Conservation (phyloP, 2,113 vertebrate genomes). For the Indicator indicator region DNA sequence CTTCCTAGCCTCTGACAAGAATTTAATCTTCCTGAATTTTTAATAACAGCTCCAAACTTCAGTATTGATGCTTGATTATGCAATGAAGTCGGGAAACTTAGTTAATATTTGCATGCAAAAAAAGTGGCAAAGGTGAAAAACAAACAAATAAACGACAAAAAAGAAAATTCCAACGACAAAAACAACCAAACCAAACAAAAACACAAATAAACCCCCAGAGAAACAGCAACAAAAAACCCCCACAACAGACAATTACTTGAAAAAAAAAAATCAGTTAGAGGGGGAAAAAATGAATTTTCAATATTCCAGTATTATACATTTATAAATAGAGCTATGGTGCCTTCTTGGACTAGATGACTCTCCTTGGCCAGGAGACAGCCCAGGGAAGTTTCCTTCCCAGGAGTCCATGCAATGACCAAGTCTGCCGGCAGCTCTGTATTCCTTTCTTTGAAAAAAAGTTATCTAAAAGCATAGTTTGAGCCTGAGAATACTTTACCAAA, state of each 20-base stretch:
- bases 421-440: neutral
- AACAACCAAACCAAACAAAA: too few species aligned
- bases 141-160: too few species aligned
- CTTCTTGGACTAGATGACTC: neutral
- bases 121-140: neutral
- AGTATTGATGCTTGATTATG: neutral
- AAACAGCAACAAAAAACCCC: too few species aligned
- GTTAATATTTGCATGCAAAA: neutral
- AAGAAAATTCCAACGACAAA: too few species aligned
- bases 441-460: neutral
- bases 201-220: too few species aligned
- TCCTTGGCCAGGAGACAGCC: neutral
- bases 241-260: neutral
- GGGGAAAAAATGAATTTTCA: neutral
- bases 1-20: neutral
- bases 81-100: neutral
- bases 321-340: neutral
- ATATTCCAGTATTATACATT: neutral
- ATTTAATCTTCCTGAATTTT: neutral
- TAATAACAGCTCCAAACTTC: neutral
- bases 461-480: neutral
- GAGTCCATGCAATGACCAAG: neutral
- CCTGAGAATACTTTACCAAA: neutral
- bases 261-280: neutral
- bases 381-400: neutral